Conservation (phyloP, 2,113 vertebrate genomes). For the Dromas ardeola region DNA sequence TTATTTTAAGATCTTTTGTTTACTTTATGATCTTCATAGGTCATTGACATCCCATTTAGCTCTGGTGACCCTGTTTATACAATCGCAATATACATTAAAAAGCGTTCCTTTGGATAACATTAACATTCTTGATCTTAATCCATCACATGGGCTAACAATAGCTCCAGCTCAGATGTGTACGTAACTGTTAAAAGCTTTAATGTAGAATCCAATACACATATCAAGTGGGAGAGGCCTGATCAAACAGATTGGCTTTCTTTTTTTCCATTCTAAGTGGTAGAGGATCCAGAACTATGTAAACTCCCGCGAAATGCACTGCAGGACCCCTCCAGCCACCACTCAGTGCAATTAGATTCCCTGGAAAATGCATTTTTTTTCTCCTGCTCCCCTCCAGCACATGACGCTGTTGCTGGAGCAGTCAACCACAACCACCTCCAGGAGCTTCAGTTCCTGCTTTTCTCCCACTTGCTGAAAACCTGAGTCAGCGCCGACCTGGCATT, state of each 20-base stretch:
- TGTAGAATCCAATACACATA: conserved; percentile 76
- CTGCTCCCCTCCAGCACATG: fast-evolving
- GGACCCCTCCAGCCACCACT: background rate
- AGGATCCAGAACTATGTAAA: conserved; percentile 74
- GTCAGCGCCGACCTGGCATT: background rate
- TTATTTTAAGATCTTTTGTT: conserved; percentile 88
- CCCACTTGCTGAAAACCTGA: background rate
- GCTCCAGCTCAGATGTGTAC: conserved; percentile 75
- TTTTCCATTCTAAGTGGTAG: conserved; percentile 67
- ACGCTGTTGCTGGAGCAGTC: background rate
- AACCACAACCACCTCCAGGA: background rate
- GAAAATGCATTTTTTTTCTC: background rate
- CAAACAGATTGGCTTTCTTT: conserved; percentile 79
- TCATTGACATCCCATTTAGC: conserved; percentile 88
- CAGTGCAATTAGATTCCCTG: background rate
- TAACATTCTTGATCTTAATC: conserved; percentile 87
- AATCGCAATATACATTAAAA: conserved; percentile 87
- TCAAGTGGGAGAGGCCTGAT: conserved; percentile 75
- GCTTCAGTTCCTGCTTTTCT: background rate
- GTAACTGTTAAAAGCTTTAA: conserved; percentile 82
- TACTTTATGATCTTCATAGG: conserved; percentile 86
- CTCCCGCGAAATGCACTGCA: background rate
- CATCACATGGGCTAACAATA: conserved; percentile 85
- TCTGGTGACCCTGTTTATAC: conserved; percentile 85
- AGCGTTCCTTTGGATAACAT: conserved; percentile 83